These are phyloP conservation scores for Papilio polyxenes DNA, from an alignment of 1,140 invertebrate species.

Conservation along the genomic window DNA sequence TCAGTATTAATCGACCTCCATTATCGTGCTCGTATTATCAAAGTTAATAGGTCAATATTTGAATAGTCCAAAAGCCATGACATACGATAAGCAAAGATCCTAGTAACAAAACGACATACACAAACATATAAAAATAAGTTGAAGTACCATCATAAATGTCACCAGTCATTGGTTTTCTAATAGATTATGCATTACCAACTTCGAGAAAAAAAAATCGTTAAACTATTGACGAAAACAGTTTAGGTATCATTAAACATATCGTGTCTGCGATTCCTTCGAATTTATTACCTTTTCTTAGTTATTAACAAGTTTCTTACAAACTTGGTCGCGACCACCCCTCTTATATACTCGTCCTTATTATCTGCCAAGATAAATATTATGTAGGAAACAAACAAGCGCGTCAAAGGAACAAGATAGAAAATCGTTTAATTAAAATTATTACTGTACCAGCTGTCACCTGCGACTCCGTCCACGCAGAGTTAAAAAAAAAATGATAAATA, in stretches of 20 bases:
- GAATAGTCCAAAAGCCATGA: not conserved
- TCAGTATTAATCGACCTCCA: not conserved
- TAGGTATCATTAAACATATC: constrained; percentile 29
- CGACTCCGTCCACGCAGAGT: too few species aligned
- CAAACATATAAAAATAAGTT: not conserved
- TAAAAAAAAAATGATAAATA: too few species aligned
- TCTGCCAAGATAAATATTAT: constrained; percentile 54
- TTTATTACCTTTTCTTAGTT: constrained; percentile 51
- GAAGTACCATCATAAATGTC: not conserved
- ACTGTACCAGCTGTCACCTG: not conserved
- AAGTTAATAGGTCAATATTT: not conserved
- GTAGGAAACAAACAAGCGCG: not conserved
- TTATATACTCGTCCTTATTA: constrained; percentile 57
- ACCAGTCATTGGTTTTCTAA: not conserved
- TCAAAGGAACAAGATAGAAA: constrained; percentile 6
- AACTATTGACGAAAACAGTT: constrained; percentile 4
- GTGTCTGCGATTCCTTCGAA: constrained; percentile 33
- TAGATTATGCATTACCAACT: not conserved
- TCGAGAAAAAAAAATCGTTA: not conserved
- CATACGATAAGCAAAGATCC: not conserved
- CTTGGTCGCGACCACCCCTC: constrained; percentile 45
- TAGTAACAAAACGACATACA: not conserved
- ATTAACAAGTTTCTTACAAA: constrained; percentile 51
- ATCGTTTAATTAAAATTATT: not conserved
- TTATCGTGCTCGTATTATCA: not conserved